Conservation (phyloP, 2,797 vertebrate species). For the Helicolenus hilgendorfi region DNA sequence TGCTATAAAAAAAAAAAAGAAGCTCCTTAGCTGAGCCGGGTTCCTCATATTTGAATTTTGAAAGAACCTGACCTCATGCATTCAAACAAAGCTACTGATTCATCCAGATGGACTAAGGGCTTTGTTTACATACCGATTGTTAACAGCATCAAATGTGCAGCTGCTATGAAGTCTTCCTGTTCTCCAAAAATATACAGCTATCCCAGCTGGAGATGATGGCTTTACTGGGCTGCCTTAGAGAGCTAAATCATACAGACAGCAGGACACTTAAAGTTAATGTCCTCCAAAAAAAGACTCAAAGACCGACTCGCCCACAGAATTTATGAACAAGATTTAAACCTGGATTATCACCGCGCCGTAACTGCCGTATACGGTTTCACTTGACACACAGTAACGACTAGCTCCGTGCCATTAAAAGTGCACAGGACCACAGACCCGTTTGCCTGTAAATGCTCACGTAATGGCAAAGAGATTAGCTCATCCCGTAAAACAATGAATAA, state of each 20-base stretch:
- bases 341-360: constrained; percentile 68
- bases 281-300: constrained; percentile 46
- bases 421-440: constrained; percentile 44
- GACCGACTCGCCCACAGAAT: constrained; percentile 62
- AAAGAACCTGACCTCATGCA: neutral
- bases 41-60: neutral
- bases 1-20: neutral
- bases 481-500: constrained; percentile 83
- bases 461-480: constrained; percentile 72
- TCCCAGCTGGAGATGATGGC: constrained; percentile 21
- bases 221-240: constrained; percentile 28
- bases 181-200: constrained; percentile 51
- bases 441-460: constrained; percentile 51
- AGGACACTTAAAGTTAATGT: constrained; percentile 68
- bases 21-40: neutral
- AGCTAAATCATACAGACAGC: constrained; percentile 63
- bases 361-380: constrained; percentile 57
- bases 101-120: constrained; percentile 20
- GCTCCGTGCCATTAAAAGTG: constrained; percentile 30
- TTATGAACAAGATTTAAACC: constrained; percentile 78
- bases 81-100: constrained; percentile 38
- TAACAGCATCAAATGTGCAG: constrained; percentile 54
- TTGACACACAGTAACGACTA: constrained; percentile 55
- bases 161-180: constrained; percentile 16
- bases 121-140: constrained; percentile 45